Evolutionary conservation across 2,888 invertebrate genomes (phyloP), one percentile per base, ranked within the genome.

Genomic region (Corythucha ciliata): DNA sequence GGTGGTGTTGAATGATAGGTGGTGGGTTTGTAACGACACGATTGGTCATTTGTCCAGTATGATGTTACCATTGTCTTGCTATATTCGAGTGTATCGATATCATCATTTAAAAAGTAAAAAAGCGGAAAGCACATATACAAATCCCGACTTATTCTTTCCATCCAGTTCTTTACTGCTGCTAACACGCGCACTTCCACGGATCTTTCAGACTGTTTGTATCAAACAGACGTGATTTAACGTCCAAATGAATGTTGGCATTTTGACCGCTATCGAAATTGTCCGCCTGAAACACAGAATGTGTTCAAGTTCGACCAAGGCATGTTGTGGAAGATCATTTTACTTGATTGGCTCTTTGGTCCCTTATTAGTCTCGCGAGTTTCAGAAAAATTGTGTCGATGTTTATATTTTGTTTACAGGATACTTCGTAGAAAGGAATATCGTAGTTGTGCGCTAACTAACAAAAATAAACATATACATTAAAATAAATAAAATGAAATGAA

Each of bases 351-450:
- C 57, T 56, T 40, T 84, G 83, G 70, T 87, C 86, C 54, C 86
- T 74, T 69, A 88, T 88, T 73, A 80, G 81, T 66, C 86, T 76
- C 57, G 88, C 86, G 65, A 88, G 70, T 40, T 83, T 81, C 58
- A 87, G 69, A 68, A 88, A 88, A 45, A 85, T 80, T 65, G 84
- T 82, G 66, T 87, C 86, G 63, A 88, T 86, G 63, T 88, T 87
- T 54, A 88, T 79, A 66, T 88, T 81, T 61, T 80, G 82, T 69
- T 88, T 88, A 70, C 88, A 88, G 10, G 88, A 88, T 12, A 88
- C 86, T 70, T 88, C 88, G 66, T 84, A 86, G 67, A 88, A 88
- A 26, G 87, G 86, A 78, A 88, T 83, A 61, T 87, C 86, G 63
- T 87, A 88, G 66, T 83, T 83, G 64, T 87, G 86, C 0, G 87